Evolutionary conservation across 2,113 vertebrate species (phyloP).

Genomic region (Falco punctatus): DNA sequence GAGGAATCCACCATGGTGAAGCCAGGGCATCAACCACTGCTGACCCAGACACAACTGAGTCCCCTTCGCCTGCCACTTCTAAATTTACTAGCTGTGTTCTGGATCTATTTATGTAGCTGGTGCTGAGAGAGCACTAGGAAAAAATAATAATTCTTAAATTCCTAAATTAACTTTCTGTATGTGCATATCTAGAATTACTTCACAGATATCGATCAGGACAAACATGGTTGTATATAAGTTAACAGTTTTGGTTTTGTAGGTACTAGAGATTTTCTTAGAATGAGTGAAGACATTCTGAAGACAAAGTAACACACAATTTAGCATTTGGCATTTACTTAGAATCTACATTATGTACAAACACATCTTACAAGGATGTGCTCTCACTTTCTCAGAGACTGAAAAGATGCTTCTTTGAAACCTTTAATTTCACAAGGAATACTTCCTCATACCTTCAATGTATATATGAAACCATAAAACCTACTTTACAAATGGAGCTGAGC

Average conservation of each 20-base stretch:
- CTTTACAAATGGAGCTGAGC: background rate
- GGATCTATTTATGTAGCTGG: background rate
- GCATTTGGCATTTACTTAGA: background rate
- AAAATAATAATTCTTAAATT: background rate
- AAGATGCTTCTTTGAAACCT: background rate
- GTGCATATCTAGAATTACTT: background rate
- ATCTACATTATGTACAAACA: background rate
- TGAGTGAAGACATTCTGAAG: background rate
- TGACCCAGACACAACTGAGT: background rate
- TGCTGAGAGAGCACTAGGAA: background rate
- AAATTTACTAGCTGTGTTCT: background rate
- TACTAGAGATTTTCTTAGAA: background rate
- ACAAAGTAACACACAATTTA: background rate
- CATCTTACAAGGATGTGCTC: background rate
- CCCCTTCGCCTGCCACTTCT: background rate
- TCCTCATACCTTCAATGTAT: background rate
- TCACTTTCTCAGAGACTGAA: background rate
- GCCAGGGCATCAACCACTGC: background rate
- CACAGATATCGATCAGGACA: background rate
- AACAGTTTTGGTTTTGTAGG: background rate
- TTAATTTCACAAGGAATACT: background rate
- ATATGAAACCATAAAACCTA: background rate
- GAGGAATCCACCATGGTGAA: background rate
- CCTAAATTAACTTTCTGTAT: background rate
- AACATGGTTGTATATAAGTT: background rate